Evolutionary conservation across 2,797 vertebrate species (phyloP).

Genomic region (Enteromius treurensis): DNA sequence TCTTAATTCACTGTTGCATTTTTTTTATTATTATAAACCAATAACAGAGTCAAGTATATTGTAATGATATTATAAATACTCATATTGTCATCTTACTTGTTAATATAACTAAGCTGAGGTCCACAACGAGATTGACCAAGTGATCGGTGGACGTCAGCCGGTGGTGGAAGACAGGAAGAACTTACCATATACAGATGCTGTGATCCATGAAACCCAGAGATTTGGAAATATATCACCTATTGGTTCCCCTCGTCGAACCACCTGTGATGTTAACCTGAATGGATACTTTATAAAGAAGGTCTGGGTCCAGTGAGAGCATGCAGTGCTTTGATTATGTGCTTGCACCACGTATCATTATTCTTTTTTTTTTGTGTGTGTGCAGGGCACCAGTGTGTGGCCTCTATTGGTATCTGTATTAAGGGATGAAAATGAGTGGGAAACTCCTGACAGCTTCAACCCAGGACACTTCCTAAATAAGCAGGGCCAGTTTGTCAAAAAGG

Average conservation of each 20-base stretch:
- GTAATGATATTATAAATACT: background rate
- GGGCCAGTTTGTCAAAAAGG: conserved; percentile 59
- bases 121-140: conserved; percentile 59
- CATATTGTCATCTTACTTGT: background rate
- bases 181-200: conserved; percentile 65
- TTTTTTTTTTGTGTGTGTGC: background rate
- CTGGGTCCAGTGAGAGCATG: background rate
- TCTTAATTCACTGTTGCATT: background rate
- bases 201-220: conserved; percentile 70
- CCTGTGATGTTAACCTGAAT: conserved; percentile 62
- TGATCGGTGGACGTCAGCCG: conserved; percentile 58
- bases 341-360: background rate
- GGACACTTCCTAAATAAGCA: conserved; percentile 63
- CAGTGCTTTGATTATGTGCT: background rate
- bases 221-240: conserved; percentile 54
- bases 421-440: conserved; percentile 69
- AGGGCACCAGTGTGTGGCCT: conserved; percentile 63
- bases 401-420: conserved; percentile 62
- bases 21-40: background rate
- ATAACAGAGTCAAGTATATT: background rate
- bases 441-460: conserved; percentile 61
- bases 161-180: conserved; percentile 63
- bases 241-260: conserved; percentile 28
- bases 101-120: conserved; percentile 26
- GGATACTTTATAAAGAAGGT: conserved; percentile 68